Evolutionary conservation across 2,888 invertebrate species (phyloP), one percentile per base, ranked within the genome.

Genomic region (Agrotis ipsilon): DNA sequence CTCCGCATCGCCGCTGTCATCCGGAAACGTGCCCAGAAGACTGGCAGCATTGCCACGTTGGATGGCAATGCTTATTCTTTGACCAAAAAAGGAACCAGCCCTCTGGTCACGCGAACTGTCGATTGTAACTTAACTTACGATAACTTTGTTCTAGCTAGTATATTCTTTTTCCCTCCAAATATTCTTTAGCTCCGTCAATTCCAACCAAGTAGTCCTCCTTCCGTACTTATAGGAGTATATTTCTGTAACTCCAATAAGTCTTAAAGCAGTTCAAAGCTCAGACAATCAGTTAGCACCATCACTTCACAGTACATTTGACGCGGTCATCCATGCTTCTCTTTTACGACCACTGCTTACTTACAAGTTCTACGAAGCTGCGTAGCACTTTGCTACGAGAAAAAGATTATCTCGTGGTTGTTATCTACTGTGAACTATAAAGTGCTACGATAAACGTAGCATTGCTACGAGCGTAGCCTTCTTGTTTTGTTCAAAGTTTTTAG

Each of bases 281-380:
- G 49, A 75, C 63, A 63, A 76, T 60, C 63, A 76, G 76, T 76
- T 48, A 64, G 14, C 64, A 62, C 24, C 59, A 71, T 60, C 55
- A 64, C 49, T 61, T 57, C 45, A n/a, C 64, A 24, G 49, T 46
- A 32, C 60, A 57, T 18, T 72, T 46, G 39, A 0, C 60, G 18
- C 51, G 39, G 46, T 51, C 19, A 48, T 32, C n/a, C 39, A 32
- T 32, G 55, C 55, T 19, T 43, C 39, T 45, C 32, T 52, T 77
- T 72, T 58, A 78, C 61, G 71, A 75, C 16, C 65, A 14, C 18
- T 14, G 45, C 19, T n/a, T n/a, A n/a, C 45, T 72, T 52, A 66
- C 48, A 27, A 52, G 51, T 57, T 64, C 77, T 45, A 58, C 46
- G 68, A 72, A 73, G 67, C 59, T 4, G 32, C 63, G 72, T 65